Evolutionary conservation across 2,797 vertebrate genomes (phyloP).

Genomic region (Netta rufina): DNA sequence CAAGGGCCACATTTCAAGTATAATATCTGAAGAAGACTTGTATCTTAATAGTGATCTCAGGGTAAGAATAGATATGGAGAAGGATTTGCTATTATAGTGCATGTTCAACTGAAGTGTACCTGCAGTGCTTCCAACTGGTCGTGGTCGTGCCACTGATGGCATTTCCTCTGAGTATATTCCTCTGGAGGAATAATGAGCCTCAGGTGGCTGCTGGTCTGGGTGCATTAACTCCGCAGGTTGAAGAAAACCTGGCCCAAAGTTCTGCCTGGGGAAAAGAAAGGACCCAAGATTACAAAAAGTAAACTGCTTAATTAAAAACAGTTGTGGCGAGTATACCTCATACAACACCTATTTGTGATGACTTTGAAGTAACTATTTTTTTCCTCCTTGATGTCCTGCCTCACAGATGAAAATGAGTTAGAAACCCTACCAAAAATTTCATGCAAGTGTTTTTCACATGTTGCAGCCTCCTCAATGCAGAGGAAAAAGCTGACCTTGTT

Average conservation of each 20-base stretch:
- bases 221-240: constrained; percentile 81
- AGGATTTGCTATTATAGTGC: not conserved
- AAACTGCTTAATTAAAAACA: not conserved
- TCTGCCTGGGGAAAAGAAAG: constrained; percentile 79
- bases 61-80: not conserved
- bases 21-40: not conserved
- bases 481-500: not conserved
- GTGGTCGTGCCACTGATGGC: constrained; percentile 89
- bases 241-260: constrained; percentile 83
- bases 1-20: not conserved
- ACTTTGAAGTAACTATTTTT: not conserved
- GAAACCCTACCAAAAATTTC: not conserved
- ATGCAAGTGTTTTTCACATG: not conserved
- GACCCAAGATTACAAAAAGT: not conserved
- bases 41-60: not conserved
- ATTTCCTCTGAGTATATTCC: constrained; percentile 88
- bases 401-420: not conserved
- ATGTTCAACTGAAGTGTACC: constrained; percentile 76
- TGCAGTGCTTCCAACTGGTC: constrained; percentile 93
- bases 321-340: not conserved
- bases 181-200: constrained; percentile 80
- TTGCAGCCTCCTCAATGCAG: not conserved
- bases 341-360: not conserved
- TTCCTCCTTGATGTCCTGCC: not conserved
- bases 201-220: constrained; percentile 74